Evolutionary conservation across 1,140 invertebrate genomes (phyloP), one percentile per base, ranked within the genome.

Genomic region (Phocides pigmalion): DNA sequence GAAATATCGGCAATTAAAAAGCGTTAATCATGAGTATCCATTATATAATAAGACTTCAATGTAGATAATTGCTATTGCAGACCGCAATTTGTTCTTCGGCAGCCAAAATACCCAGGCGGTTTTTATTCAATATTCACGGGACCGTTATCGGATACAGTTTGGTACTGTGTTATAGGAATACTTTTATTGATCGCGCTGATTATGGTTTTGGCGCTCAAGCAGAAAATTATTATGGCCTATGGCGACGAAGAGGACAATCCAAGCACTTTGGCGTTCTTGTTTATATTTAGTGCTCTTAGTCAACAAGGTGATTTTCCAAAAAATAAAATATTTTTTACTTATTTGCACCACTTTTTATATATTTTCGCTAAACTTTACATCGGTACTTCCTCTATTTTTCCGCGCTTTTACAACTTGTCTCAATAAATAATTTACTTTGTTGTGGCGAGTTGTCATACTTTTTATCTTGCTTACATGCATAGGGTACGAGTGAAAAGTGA

Each of bases 61-160:
- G 5, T 6, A 1, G 12, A n/a, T 11, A 35, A n/a, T 53, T 1
- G 2, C 41, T 44, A 19, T 82, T 84, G 32, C 64, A 94, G 93
- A 54, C 89, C 93, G 1, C 92, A 89, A 51, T 94, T 95, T 64
- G 93, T 95, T 32, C 94, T 95, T 63, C 92, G 94, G 4, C 94
- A 95, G 83, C 95, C 95, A 0, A 94, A 92, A 61, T 72, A 85
- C 47, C 92, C 89, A 1, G 93, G 87, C 70, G 91, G 92, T 12
- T 84, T 94, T 68, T 90, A 91, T 53, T 94, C 94, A 63, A 93
- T 94, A 14, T 95, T 94, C 64, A 82, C 93, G 0, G 86, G 93
- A 22, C 94, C 94, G 0, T 91, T 95, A 15, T 87, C 89, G 0
- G 68, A 74, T 9, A 72, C 81, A 12, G 93, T 95, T 14, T 95